Percentiles rank a stretch among this genome's conserved stretches.
These are phyloP conservation scores for Tenualosa ilisha DNA, from an alignment of 2,797 vertebrate species.

Conservation along the genomic window DNA sequence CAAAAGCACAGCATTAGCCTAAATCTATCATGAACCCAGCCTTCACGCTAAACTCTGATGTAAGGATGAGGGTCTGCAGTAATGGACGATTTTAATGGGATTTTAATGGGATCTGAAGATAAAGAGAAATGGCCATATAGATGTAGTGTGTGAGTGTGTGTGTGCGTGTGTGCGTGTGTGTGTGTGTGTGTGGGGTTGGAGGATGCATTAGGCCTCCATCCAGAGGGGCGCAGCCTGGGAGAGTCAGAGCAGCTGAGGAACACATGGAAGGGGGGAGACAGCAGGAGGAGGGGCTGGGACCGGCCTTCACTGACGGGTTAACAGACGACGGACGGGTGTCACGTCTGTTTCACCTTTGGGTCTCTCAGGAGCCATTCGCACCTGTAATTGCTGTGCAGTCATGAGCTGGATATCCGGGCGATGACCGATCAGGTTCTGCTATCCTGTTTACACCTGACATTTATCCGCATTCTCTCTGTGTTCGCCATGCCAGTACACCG, in stretches of 20 bases:
- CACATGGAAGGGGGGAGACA: background rate
- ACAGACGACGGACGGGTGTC: background rate
- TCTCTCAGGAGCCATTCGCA: background rate
- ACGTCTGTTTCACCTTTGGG: background rate
- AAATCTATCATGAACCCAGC: slow-evolving; percentile 58
- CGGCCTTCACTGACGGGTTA: background rate
- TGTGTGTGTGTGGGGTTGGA: background rate
- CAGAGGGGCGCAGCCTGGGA: slow-evolving; percentile 23
- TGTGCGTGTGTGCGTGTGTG: too few species aligned
- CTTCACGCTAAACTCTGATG: slow-evolving; percentile 20
- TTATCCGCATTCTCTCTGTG: background rate
- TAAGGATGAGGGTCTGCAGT: slow-evolving; percentile 22
- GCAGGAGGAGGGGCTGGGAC: background rate
- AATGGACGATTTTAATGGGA: slow-evolving; percentile 46
- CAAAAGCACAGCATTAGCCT: slow-evolving; percentile 50
- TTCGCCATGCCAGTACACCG: background rate
- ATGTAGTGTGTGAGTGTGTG: too few species aligned
- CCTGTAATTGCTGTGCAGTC: background rate
- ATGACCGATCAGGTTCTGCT: background rate
- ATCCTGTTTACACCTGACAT: background rate
- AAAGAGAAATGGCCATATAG: slow-evolving; percentile 24
- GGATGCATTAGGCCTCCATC: slow-evolving; percentile 36
- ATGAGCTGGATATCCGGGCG: background rate
- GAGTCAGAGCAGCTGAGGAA: slow-evolving; percentile 24
- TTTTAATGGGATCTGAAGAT: slow-evolving; percentile 49